Base-by-base conservation (phyloP, 2,797 vertebrate genomes). In the Melanotaenia trifasciata region DNA sequence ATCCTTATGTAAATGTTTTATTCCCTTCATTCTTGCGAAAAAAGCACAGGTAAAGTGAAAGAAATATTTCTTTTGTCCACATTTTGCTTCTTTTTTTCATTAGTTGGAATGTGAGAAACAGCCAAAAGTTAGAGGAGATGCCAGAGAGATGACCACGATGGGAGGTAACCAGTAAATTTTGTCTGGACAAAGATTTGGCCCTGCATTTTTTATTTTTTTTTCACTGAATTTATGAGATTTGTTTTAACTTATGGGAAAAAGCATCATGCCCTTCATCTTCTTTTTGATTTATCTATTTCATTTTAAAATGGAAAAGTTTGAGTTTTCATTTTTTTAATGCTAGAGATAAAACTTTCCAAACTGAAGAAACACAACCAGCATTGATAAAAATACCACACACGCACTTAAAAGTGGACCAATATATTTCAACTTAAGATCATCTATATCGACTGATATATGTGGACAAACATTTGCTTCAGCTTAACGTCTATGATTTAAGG, bases 161-260 rank as follows among this genome's bases (percentile, higher is more conserved):
- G 60, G 71, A 71, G 43, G 50, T 51, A 26, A 79, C 54, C 63
- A 72, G 57, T 50, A 18, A 86, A 56, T 28, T 67, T 6, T 79
- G 45, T 58, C 18, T 57, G 59, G 58, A 74, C 68, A 64, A 45
- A 81, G 14, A 12, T 13, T 76, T 50, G 45, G 57, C 50, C 18
- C 36, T 54, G 63, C 4, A 2, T 16, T 5, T 40, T 40, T 64
- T 67, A 59, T n/a, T 53, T 47, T 28, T 47, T 20, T 2, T 33
- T 4, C 67, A 67, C 10, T 47, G 24, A 86, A 64, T 28, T 69
- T 64, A 51, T 56, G 40, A 60, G 30, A 82, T 71, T 67, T 76
- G 16, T 85, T 74, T 72, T 62, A 78, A 72, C 47, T 61, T 68
- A 45, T 79, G 76, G 86, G 73, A 80, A 77, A 12, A 51, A 67